Conservation (phyloP, 2,888 invertebrate species). For the Andrena marginata region DNA sequence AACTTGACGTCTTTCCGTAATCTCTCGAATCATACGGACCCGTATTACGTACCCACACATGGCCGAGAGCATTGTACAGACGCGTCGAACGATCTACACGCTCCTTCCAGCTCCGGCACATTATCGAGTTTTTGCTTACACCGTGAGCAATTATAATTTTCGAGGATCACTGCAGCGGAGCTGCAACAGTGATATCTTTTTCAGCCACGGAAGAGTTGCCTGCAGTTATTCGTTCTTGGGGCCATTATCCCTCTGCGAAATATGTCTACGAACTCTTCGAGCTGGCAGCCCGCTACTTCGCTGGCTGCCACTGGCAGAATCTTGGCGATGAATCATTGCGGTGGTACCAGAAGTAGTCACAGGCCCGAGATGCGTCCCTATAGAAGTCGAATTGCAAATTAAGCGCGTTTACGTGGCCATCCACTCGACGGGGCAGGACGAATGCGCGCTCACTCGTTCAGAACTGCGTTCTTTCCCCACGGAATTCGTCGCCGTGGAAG, state of each 20-base stretch:
- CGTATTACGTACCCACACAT: conserved; percentile 39
- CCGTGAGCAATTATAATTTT: conserved; percentile 70
- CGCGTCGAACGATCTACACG: conserved; percentile 14
- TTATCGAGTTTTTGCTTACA: conserved; percentile 54
- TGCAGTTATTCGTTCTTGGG: conserved; percentile 45
- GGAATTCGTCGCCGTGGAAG: conserved; percentile 47
- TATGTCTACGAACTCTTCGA: neutral
- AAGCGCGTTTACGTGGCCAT: conserved; percentile 38
- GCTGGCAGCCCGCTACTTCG: neutral
- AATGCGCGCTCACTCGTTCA: conserved; percentile 31
- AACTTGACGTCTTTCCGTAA: conserved; percentile 75
- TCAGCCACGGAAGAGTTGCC: conserved; percentile 29
- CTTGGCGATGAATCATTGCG: conserved; percentile 4
- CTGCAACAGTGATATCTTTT: conserved; percentile 23
- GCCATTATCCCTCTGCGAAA: neutral
- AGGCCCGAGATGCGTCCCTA: conserved; percentile 42
- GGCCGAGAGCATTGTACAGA: conserved; percentile 3
- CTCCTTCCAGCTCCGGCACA: conserved; percentile 45
- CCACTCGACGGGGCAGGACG: conserved; percentile 35
- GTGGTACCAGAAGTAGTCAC: conserved; percentile 12
- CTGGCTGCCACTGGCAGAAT: neutral
- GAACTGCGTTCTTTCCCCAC: conserved; percentile 43
- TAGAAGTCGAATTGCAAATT: conserved; percentile 62
- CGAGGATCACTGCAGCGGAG: conserved; percentile 61
- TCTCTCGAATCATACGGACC: conserved; percentile 58